These are phyloP conservation scores for Mormyrops boulengeri DNA, from an alignment of 2,797 vertebrate species.

Conservation along the genomic window DNA sequence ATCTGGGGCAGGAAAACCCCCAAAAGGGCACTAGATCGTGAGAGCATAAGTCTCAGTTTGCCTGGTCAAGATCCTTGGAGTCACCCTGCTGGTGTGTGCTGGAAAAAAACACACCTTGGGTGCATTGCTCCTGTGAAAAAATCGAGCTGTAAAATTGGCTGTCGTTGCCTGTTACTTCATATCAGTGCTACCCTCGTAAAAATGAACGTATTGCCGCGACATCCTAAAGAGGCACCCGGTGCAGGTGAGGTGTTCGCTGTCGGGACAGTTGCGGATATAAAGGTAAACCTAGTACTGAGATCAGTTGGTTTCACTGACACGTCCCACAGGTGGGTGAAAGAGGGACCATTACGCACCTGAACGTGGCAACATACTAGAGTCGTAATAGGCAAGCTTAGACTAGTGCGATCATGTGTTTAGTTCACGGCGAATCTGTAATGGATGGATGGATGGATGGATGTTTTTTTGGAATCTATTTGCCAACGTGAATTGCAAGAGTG, in stretches of 20 bases:
- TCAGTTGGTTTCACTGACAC: background rate
- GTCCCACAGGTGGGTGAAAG: background rate
- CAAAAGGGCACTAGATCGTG: background rate
- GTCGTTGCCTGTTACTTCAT: background rate
- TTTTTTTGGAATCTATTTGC: background rate
- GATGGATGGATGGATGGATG: background rate
- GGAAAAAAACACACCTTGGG: background rate
- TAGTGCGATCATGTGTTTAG: background rate
- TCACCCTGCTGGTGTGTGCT: background rate
- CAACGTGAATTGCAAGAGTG: background rate
- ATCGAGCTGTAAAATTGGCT: background rate
- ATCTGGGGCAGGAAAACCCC: background rate
- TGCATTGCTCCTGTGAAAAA: background rate
- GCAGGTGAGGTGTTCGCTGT: background rate
- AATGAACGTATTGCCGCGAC: background rate
- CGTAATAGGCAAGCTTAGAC: background rate
- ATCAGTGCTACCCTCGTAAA: background rate
- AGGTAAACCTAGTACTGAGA: background rate
- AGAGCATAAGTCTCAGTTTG: background rate
- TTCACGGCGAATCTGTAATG: background rate
- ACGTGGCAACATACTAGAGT: background rate
- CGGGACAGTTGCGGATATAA: background rate
- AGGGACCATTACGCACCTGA: background rate
- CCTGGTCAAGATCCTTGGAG: background rate
- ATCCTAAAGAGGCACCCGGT: background rate